Conservation (phyloP, 2,888 invertebrate genomes). For the Cyclophora punctaria region DNA sequence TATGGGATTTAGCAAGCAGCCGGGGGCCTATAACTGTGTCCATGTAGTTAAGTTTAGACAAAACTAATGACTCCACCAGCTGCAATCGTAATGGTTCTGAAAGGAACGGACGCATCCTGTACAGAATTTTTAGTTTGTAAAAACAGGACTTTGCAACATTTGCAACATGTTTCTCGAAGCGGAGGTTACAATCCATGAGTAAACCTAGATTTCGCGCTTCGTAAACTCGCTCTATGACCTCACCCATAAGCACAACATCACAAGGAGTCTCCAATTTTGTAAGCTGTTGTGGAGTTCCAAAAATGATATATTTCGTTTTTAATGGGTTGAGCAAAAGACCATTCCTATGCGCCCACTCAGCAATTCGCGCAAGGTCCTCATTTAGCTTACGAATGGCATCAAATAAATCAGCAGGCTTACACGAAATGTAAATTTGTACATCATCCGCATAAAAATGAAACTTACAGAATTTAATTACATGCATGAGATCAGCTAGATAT, state of each 20-base stretch:
- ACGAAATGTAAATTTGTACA: slow-evolving; percentile 8
- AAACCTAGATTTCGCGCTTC: slow-evolving; percentile 2
- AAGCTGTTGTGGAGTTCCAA: slow-evolving; percentile 3
- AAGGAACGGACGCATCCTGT: neutral
- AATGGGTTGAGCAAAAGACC: slow-evolving; percentile 2
- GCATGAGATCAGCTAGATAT: slow-evolving; percentile 8
- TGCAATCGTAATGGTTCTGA: neutral
- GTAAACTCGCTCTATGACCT: neutral
- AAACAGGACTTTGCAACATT: neutral
- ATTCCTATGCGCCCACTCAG: slow-evolving; percentile 3
- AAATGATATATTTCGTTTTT: slow-evolving; percentile 5
- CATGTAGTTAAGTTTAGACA: slow-evolving; percentile 3
- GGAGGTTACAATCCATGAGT: slow-evolving; percentile 1
- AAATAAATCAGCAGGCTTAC: neutral
- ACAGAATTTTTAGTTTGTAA: neutral
- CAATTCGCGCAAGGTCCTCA: slow-evolving; percentile 4
- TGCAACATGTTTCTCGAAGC: neutral
- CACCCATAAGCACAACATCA: neutral
- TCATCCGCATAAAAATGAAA: slow-evolving; percentile 14
- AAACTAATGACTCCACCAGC: neutral
- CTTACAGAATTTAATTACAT: slow-evolving; percentile 3
- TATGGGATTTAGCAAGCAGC: neutral
- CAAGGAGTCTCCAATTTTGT: too few species aligned
- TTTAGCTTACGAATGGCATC: slow-evolving; percentile 4
- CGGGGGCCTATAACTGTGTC: neutral